Evolutionary conservation across 2,797 vertebrate genomes (phyloP), one percentile per base, ranked within the genome.

Genomic region (Paratrypauchen microcephalus): DNA sequence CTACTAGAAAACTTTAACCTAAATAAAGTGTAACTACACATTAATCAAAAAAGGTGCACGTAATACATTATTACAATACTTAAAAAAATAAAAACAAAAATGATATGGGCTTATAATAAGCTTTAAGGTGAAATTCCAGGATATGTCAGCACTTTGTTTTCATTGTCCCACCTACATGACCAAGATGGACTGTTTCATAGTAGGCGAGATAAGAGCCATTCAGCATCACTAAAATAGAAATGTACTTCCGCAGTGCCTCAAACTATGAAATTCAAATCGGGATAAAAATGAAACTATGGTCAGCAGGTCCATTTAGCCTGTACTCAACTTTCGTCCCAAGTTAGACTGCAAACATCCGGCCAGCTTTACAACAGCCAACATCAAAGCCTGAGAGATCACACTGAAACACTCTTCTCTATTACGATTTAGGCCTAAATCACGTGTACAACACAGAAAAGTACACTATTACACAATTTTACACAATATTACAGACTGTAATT

Each of bases 301-400:
- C 81, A 80, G 82, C 82, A 69, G 61, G 71, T 52, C 76, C 69
- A 48, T 72, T 58, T 76, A 70, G 57, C 83, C 69, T 77, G 86
- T 71, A 81, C 83, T 82, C 84, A 84, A 86, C 87, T 87, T 89
- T 89, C 79, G 77, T 82, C 84, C 78, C 16, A 77, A 87, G 77
- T 88, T 85, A 83, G 78, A 28, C 72, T 52, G 62, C 71, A 77
- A 68, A 79, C 78, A 80, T 65, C 67, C 50, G 65, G 50, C 30
- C 65, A 39, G 52, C 65, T 66, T 39, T 56, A 55, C 50, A 18
- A 55, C 30, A 41, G 36, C 55, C 48, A 21, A 61, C 74, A 84
- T 74, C 72, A 83, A 79, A 52, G 65, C n/a, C 13, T 28, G 39
- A 18, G 13, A 2, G 2, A 39, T 39, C 57, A 7, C 15, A 24